Evolutionary conservation across 2,113 vertebrate species (phyloP).

Genomic region (Suricata suricatta): DNA sequence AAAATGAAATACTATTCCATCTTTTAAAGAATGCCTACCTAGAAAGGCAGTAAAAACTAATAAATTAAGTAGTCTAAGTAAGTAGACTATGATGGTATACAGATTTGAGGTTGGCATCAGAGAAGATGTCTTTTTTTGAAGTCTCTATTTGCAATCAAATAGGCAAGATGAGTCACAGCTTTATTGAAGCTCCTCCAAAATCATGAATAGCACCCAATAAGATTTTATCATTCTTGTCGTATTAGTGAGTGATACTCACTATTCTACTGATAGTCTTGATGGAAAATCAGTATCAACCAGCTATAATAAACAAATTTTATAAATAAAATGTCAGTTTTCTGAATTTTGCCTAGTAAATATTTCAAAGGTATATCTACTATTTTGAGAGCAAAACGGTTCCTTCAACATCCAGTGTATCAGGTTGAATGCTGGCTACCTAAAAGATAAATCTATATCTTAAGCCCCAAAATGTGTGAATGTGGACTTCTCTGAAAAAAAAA

Average conservation of each 20-base stretch:
- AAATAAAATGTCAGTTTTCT: neutral
- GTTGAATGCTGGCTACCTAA: neutral
- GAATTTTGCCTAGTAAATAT: neutral
- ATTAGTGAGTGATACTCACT: neutral
- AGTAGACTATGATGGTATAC: neutral
- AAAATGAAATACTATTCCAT: neutral
- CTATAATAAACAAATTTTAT: neutral
- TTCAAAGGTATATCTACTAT: neutral
- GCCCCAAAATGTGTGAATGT: neutral
- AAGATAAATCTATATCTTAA: neutral
- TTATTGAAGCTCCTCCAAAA: neutral
- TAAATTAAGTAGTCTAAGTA: neutral
- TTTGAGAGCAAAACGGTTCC: neutral
- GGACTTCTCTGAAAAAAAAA: neutral
- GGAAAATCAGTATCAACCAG: neutral
- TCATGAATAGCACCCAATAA: neutral
- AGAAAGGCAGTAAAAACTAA: neutral
- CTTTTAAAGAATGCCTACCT: neutral
- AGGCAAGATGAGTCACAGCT: neutral
- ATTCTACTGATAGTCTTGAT: neutral
- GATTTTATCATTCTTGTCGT: neutral
- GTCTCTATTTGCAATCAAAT: neutral
- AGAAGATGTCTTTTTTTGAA: slow-evolving; percentile 1
- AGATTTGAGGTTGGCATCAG: neutral
- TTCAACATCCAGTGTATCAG: neutral